Evolutionary conservation across 1,140 invertebrate species (phyloP), one percentile per base, ranked within the genome.

Genomic region (Drosophila mojavensis): DNA sequence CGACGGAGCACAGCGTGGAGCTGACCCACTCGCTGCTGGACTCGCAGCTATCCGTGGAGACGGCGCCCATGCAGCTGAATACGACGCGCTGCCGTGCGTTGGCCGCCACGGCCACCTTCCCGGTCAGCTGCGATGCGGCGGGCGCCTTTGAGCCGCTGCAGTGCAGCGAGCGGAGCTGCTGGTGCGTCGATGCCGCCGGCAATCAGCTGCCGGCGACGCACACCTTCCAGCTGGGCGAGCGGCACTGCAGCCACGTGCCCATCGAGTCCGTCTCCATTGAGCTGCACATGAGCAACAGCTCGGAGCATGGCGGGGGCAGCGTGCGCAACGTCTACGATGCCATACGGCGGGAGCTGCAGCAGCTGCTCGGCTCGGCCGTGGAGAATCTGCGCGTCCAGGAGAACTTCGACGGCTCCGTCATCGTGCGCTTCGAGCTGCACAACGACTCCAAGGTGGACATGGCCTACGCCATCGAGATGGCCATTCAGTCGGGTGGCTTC

Each of bases 111-210:
- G 93, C 93, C 24, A 93, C 93, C 3, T 94, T 94, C 11, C 92
- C 94, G 2, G 93, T 94, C 0, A 93, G 93, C 60, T 96, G 96
- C 78, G 95, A 96, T 78, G 93, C 92, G 41, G 90, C 94, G 41
- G 96, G 96, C 2, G 94, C 94, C 77, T 97, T 97, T 88, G 93
- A 94, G 2, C 94, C 96, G 0, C 95, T 94, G 0, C 96, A 97
- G 81, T 97, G 96, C 81, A 94, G 95, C 33, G 94, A 94, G 1
- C 94, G 94, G 1, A 79, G 68, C 26, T 97, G 97, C 90, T 97
- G 96, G 96, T 97, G 97, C 91, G 96, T 97, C 3, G 96, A 97
- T 91, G 96, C 96, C 68, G 96, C 96, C 1, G 97, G 97, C 9
- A 97, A 97, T 92, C 95, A 96, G 74, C 89, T 96, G 1, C 93